Evolutionary conservation across 2,113 vertebrate genomes (phyloP).

Genomic region (Panthera tigris): DNA sequence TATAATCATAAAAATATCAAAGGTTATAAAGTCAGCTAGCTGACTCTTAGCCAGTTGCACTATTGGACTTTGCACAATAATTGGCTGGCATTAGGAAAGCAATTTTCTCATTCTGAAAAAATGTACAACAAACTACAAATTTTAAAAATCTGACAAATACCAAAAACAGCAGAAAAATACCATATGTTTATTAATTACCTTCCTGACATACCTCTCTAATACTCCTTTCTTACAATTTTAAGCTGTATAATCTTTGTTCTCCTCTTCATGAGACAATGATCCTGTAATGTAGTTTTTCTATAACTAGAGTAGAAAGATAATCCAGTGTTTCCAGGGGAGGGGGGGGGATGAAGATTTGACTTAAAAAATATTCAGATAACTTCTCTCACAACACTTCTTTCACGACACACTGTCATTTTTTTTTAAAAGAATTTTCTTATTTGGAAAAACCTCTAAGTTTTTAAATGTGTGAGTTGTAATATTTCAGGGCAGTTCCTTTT

Average conservation of each 20-base stretch:
- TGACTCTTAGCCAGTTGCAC: not conserved
- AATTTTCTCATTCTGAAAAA: constrained; percentile 1
- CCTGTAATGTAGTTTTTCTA: not conserved
- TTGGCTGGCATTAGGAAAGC: not conserved
- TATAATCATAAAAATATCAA: constrained; percentile 2
- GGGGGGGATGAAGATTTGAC: not conserved
- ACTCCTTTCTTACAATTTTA: not conserved
- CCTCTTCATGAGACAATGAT: not conserved
- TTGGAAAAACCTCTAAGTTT: not conserved
- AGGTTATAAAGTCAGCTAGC: not conserved
- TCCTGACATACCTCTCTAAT: not conserved
- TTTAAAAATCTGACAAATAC: not conserved
- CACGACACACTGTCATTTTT: not conserved
- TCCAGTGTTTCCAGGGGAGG: not conserved
- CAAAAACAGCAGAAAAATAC: not conserved
- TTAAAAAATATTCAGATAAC: not conserved
- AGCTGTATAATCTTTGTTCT: not conserved
- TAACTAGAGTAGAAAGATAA: not conserved
- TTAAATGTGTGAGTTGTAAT: not conserved
- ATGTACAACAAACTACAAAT: not conserved
- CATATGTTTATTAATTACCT: not conserved
- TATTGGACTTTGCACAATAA: too few species aligned
- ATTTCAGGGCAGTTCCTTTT: constrained; percentile 31
- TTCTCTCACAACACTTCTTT: not conserved
- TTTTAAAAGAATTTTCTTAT: not conserved